Evolutionary conservation across 2,797 vertebrate species (phyloP), one percentile per base, ranked within the genome.

Genomic region (Falco concolor): DNA sequence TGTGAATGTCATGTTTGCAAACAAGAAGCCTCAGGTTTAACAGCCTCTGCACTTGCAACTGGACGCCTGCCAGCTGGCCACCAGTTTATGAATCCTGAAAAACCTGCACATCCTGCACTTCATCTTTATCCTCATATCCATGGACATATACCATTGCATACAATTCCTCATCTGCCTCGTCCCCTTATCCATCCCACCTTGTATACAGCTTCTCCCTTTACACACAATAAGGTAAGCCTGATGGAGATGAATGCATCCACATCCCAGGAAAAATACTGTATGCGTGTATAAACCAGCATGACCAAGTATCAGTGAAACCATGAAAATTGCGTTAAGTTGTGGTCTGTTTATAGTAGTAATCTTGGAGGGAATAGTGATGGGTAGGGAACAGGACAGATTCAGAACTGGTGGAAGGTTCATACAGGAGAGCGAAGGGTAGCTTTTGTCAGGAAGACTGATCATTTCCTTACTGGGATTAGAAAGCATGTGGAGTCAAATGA

Each of bases 121-220:
- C 99, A 99, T 96, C 98, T 99, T 60, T 99, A 99, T 96, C 99
- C 99, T 79, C 99, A 99, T 97, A 99, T 99, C 96, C 99, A 99
- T 23, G 99, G 99, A 67, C 99, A 99, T 95, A 98, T 99, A 95
- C 99, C 99, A 68, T 96, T 99, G 93, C 99, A 99, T 97, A 99
- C 99, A n/a, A 99, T 98, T 90, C 98, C 98, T 38, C 98, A 98
- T 95, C 96, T 99, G 96, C 98, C 99, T 91, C 98, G 99, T 45
- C 99, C 99, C 3, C 98, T 99, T 56, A 98, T 99, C 90, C 99
- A 99, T 95, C 99, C 99, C 65, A 99, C 99, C 75, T 98, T 99
- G 92, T 99, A 99, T 95, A 98, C 99, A 89, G 98, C 99, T 40
- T 98, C 99, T 92, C 99, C 99, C 64, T 99, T 99, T 96, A 97